Conservation (phyloP, 2,888 invertebrate genomes). For the Pyrgus malvae region DNA sequence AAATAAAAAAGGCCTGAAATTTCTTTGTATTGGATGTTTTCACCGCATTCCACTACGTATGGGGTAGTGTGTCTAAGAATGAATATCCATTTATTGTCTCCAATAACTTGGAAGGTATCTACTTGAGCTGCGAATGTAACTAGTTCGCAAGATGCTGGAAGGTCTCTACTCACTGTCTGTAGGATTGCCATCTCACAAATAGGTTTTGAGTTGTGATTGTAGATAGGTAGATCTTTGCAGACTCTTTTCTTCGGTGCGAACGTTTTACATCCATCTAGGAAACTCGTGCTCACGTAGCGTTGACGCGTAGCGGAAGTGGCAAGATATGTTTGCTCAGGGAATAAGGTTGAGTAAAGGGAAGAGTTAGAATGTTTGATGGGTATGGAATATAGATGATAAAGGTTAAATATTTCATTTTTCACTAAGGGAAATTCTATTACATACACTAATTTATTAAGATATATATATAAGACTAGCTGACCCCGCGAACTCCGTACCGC, state of each 20-base stretch:
- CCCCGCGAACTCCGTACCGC: no score
- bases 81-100: conserved; percentile 2
- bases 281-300: conserved; percentile 3
- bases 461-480: no score
- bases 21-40: no score
- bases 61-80: not conserved
- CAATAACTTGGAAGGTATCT: not conserved
- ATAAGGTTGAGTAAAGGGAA: conserved; percentile 5
- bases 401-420: not conserved
- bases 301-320: conserved; percentile 7
- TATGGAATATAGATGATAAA: not conserved
- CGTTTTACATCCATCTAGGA: not conserved
- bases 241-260: conserved; percentile 5
- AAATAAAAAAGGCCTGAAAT: no score
- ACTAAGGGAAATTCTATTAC: conserved; percentile 3
- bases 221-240: not conserved
- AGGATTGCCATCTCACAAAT: not conserved
- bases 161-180: not conserved
- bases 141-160: not conserved
- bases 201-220: not conserved
- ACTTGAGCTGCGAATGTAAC: not conserved
- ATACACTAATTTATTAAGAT: conserved; percentile 3
- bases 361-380: conserved; percentile 4
- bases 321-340: not conserved
- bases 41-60: no score